Evolutionary conservation across 2,888 invertebrate species (phyloP).

Genomic region (Drosophila planitibia): DNA sequence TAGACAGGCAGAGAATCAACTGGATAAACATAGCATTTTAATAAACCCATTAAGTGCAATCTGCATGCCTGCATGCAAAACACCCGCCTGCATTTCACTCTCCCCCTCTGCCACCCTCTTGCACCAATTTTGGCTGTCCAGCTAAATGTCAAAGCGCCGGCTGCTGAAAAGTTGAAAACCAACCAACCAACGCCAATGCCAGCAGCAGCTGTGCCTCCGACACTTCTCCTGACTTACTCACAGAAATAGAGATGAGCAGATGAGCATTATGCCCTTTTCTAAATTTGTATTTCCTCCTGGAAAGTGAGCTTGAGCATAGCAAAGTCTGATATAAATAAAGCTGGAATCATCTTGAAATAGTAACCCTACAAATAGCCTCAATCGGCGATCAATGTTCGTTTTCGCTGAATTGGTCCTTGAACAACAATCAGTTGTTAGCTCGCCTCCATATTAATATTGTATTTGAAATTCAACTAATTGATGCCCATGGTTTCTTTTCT

Average conservation of each 20-base stretch:
- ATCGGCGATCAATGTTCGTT: background rate
- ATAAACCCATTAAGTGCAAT: constrained; percentile 72
- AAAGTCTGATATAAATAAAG: background rate
- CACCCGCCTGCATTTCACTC: background rate
- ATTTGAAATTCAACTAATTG: background rate
- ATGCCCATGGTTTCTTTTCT: background rate
- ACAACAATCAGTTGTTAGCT: background rate
- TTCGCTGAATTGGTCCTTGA: background rate
- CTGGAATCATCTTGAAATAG: background rate
- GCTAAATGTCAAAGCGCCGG: constrained; percentile 42
- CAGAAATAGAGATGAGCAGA: background rate
- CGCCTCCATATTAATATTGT: background rate
- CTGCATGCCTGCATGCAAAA: constrained; percentile 31
- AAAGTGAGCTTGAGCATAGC: background rate
- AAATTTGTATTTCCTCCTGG: background rate
- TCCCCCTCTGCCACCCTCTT: background rate
- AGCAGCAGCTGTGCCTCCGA: constrained; percentile 61
- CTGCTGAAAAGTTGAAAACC: constrained; percentile 43
- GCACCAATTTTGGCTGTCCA: background rate
- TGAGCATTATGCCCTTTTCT: background rate
- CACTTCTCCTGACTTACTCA: background rate
- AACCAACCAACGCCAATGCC: constrained; percentile 36
- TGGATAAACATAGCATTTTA: constrained; percentile 54
- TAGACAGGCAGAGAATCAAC: constrained; percentile 8
- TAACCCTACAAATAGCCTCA: background rate